phyloP scores from a whole-genome alignment of 2,888 invertebrate species.

The Drosophila ustulata region DNA sequence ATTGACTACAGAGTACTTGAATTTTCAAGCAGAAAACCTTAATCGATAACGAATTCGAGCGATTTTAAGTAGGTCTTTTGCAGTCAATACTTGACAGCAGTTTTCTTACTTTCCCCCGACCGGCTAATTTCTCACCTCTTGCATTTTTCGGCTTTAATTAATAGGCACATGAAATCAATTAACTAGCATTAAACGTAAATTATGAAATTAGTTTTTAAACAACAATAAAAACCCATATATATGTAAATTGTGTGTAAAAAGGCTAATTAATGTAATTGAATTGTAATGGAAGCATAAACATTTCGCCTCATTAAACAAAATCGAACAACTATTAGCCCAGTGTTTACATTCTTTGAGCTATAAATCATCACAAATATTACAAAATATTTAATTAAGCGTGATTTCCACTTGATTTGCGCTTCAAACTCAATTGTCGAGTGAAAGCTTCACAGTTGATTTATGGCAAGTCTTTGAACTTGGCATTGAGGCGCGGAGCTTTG shows the following conservation, averaged over 20 bases:
- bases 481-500: slow-evolving; percentile 21
- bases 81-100: too few relatives aligned
- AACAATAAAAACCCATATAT: slow-evolving; percentile 28
- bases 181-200: slow-evolving; percentile 63
- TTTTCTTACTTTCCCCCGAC: too few relatives aligned
- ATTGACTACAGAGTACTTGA: too few relatives aligned
- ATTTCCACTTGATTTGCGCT: slow-evolving; percentile 25
- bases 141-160: slow-evolving; percentile 34
- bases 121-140: slow-evolving; percentile 22
- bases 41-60: too few relatives aligned
- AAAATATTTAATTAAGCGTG: slow-evolving; percentile 5
- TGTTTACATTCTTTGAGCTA: slow-evolving; percentile 17
- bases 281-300: slow-evolving; percentile 66
- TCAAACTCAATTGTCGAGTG: background rate
- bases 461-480: slow-evolving; percentile 26
- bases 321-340: slow-evolving; percentile 21
- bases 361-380: slow-evolving; percentile 2
- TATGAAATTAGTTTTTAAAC: slow-evolving; percentile 54
- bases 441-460: slow-evolving; percentile 28
- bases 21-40: too few relatives aligned
- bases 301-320: slow-evolving; percentile 71
- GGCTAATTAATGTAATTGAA: slow-evolving; percentile 74
- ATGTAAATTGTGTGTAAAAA: slow-evolving; percentile 49
- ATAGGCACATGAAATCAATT: slow-evolving; percentile 61
- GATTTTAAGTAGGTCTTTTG: too few relatives aligned